These are phyloP conservation scores for Pan troglodytes DNA, from an alignment of 2,113 vertebrate species.

Conservation along the genomic window NHGRI_mPanTro3-v2.1_pri NC_072401.2:28022001-28022500, in stretches of 20 bases:
- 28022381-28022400: not conserved
- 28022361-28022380: not conserved
- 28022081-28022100: not conserved
- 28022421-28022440: no score
- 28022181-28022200: not conserved
- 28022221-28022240: not conserved
- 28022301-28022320: not conserved
- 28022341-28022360: not conserved
- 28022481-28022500: not conserved
- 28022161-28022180: not conserved
- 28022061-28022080: not conserved
- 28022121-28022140: not conserved
- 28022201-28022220: not conserved
- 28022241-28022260: not conserved
- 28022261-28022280: not conserved
- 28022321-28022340: not conserved
- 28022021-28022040: not conserved
- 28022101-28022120: not conserved
- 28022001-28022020: not conserved
- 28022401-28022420: not conserved
- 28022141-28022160: not conserved
- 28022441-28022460: not conserved
- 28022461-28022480: not conserved
- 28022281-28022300: not conserved
- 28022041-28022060: not conserved